Evolutionary conservation across 2,797 vertebrate genomes (phyloP).

Genomic region (Clarias laeviceps): DNA sequence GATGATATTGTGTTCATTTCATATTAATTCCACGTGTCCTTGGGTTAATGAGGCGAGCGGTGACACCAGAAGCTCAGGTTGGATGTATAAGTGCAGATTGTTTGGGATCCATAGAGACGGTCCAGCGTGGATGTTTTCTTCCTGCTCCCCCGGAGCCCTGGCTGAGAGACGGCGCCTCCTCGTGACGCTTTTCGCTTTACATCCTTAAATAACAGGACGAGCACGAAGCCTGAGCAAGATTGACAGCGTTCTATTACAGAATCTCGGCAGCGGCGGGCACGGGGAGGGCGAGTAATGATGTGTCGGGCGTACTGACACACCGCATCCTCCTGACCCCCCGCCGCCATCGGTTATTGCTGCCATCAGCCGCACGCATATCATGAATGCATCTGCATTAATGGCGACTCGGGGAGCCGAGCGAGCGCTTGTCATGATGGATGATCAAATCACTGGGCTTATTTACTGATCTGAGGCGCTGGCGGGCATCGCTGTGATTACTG

Average conservation of each 20-base stretch:
- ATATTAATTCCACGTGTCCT: background rate
- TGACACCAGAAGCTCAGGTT: background rate
- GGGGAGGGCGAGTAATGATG: constrained; percentile 51
- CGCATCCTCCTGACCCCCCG: constrained; percentile 17
- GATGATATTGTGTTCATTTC: background rate
- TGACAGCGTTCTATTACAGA: constrained; percentile 45
- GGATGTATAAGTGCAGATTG: background rate
- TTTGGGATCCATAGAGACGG: background rate
- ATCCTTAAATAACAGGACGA: constrained; percentile 28
- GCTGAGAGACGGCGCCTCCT: background rate
- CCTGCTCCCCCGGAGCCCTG: background rate
- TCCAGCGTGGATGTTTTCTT: background rate
- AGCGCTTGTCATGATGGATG: constrained; percentile 40
- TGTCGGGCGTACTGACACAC: constrained; percentile 11
- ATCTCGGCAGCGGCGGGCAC: constrained; percentile 6
- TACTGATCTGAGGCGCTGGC: constrained; percentile 21
- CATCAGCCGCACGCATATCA: constrained; percentile 52
- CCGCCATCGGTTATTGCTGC: constrained; percentile 44
- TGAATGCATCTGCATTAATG: constrained; percentile 61
- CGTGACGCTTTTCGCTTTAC: background rate
- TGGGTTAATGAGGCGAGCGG: background rate
- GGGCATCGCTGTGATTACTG: background rate
- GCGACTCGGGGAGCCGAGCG: constrained; percentile 10
- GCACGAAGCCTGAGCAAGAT: constrained; percentile 28
- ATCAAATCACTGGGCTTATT: constrained; percentile 42